A percentile compares a stretch with the other conserved stretches of the same genome.
phyloP scores from a whole-genome alignment of 2,113 vertebrate species.

The Gobio gobio region DNA sequence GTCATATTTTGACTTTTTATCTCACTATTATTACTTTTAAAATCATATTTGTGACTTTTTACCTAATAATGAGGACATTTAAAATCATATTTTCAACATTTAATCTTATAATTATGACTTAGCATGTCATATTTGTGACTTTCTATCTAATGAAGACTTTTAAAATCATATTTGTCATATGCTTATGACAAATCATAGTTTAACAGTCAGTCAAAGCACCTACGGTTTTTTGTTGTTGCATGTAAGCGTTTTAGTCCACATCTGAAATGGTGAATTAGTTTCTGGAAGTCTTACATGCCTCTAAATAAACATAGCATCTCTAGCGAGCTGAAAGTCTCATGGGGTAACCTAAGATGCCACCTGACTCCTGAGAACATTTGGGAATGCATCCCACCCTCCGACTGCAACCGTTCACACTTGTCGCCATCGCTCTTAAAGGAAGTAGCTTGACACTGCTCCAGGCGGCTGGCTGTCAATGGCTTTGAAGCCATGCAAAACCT shows the following conservation, averaged over 20 bases:
- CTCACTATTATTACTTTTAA: too few relatives aligned
- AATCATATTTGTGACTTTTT: too few relatives aligned
- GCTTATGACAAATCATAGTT: too few relatives aligned
- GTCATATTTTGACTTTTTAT: too few relatives aligned
- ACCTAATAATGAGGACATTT: too few relatives aligned
- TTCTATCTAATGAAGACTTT: too few relatives aligned
- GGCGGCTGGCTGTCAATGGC: conserved; percentile 44
- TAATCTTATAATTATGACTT: too few relatives aligned
- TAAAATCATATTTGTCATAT: too few relatives aligned
- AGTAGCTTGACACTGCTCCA: conserved; percentile 61
- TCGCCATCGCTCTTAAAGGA: conserved; percentile 66
- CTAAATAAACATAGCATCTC: conserved; percentile 71
- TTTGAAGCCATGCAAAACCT: conserved; percentile 54
- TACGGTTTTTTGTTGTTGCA: background rate
- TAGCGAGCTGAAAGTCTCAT: conserved; percentile 67
- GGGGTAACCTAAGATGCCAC: conserved; percentile 72
- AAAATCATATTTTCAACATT: too few relatives aligned
- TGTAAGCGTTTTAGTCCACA: background rate
- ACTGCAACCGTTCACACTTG: conserved; percentile 64
- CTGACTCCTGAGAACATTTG: conserved; percentile 43
- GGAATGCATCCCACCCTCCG: conserved; percentile 64
- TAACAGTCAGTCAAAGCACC: background rate
- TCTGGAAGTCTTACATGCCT: conserved; percentile 57
- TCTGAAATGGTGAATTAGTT: background rate
- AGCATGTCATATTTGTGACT: too few relatives aligned